Evolutionary conservation across 1,140 invertebrate species (phyloP).

Genomic region (Amyelois transitella): DNA sequence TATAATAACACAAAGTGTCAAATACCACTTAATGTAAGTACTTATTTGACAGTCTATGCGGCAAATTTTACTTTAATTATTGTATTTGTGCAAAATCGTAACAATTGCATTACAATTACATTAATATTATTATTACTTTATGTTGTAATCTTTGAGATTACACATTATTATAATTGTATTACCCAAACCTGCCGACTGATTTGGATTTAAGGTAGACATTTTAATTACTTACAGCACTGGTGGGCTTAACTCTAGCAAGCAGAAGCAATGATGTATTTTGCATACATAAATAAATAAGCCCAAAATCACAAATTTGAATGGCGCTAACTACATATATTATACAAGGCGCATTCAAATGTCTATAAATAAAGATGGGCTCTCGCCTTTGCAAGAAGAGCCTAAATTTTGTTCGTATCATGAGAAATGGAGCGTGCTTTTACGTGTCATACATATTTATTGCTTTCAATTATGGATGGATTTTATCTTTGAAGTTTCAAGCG

Average conservation of each 20-base stretch:
- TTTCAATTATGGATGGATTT: not conserved
- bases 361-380: not conserved
- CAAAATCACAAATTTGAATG: not conserved
- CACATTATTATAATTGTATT: constrained; percentile 3
- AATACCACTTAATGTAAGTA: constrained; percentile 35
- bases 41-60: constrained; percentile 23
- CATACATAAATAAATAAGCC: not conserved
- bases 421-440: too few species aligned
- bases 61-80: constrained; percentile 14
- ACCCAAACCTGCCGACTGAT: not conserved
- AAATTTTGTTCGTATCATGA: not conserved
- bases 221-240: not conserved
- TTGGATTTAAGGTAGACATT: not conserved
- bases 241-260: not conserved
- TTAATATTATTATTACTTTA: constrained; percentile 26
- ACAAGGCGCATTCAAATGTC: not conserved
- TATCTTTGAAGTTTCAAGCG: too few species aligned
- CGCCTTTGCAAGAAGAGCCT: not conserved
- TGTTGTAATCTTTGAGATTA: constrained; percentile 37
- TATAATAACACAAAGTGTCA: constrained; percentile 17
- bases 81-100: constrained; percentile 39
- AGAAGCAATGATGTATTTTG: not conserved
- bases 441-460: not conserved
- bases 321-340: not conserved
- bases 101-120: constrained; percentile 28